Conservation (phyloP, 1,140 invertebrate species). For the Batillaria attramentaria region DNA sequence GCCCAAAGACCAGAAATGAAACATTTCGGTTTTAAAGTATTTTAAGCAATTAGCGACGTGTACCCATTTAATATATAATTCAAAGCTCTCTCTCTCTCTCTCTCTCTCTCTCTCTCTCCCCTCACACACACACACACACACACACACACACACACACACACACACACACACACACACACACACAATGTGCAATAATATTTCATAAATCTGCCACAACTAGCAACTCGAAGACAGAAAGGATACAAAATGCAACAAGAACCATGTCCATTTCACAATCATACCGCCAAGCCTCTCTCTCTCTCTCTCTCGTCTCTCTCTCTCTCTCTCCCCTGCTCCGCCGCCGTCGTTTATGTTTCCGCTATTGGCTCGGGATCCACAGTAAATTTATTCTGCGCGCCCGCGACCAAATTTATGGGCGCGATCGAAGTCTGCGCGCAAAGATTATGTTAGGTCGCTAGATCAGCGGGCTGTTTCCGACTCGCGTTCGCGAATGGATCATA, state of each 20-base stretch:
- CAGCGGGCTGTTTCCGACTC: no score
- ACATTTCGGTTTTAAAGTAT: no score
- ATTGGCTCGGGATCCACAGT: no score
- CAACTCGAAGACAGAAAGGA: no score
- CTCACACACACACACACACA: neutral
- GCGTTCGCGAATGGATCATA: no score
- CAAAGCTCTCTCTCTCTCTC: neutral
- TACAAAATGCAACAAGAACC: no score
- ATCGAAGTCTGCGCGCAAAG: no score
- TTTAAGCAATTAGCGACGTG: no score
- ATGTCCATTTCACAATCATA: no score
- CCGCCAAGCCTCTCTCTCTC: slow-evolving; percentile 17
- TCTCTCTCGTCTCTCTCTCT: slow-evolving; percentile 5
- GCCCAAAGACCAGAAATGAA: neutral
- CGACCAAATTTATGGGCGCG: neutral
- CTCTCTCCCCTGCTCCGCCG: neutral
- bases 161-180: neutral
- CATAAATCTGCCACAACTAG: no score
- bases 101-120: neutral
- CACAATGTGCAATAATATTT: no score
- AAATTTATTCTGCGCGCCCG: neutral
- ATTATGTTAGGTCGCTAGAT: no score
- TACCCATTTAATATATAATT: neutral
- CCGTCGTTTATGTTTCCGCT: neutral
- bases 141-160: slow-evolving; percentile 2